Evolutionary conservation across 2,797 vertebrate genomes (phyloP), one percentile per base, ranked within the genome.

Genomic region (Smutsia temminckii): DNA sequence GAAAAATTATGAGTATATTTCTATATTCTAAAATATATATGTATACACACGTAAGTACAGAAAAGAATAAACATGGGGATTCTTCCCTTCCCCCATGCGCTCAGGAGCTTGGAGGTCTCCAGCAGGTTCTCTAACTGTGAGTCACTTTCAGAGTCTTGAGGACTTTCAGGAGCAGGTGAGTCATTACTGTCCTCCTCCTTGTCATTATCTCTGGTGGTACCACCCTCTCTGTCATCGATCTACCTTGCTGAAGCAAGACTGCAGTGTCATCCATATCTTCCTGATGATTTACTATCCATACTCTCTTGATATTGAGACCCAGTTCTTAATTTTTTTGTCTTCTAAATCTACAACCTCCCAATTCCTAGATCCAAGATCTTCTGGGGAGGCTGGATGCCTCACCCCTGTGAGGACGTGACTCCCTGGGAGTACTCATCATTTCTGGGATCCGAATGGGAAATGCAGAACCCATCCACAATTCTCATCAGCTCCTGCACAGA

Each of bases 161-260:
- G 97, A 93, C 97, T 97, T 83, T 97, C 97, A 27, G 96, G 89
- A 71, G 97, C 94, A 94, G 98, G 98, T 64, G 97, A 98, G 40
- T 97, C 97, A 95, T 96, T 90, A 72, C 46, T 46, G 46, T 46
- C 46, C 46, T 12, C 46, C 46, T 63, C 80, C 85, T 57, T 69
- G 12, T 96, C 97, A 40, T 63, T 89, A 23, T 55, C 51, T 78
- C 37, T 46, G 63, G 79, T 16, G 51, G 51, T 68, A 29, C n/a
- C 37, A 32, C 66, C 49, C 5, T 97, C 86, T 61, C 53, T 97
- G 57, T 98, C 97, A 85, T 42, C 46, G 75, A 77, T 96, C 97
- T 94, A 97, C 99, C 99, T 99, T 99, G 61, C 98, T 99, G 97
- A 99, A 99, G 5, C 99, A 51, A 99, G 98, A 21, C 99, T 99